Base-by-base conservation (phyloP, 2,888 invertebrate species). In the Leucophenga montana region DNA sequence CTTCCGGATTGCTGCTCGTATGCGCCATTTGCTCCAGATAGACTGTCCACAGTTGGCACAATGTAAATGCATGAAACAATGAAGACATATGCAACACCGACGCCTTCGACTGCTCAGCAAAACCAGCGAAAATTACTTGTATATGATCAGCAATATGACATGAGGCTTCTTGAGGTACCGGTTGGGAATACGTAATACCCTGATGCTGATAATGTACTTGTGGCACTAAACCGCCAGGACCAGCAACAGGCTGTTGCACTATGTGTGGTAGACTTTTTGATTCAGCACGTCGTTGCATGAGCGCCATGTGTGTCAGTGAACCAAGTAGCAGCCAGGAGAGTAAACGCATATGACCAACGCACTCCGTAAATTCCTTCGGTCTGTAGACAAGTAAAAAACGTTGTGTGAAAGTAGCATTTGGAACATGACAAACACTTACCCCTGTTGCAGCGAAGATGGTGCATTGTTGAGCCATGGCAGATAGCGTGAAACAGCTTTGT, bases 11-110 rank as follows among this genome's bases (percentile, higher is more conserved):
- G 76, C 92, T 94, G 77, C 90, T 90, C 85, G 92, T 91, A 56
- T 90, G 91, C 1, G 96, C 94, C 82, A 94, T 91, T 88, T 96
- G 95, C 89, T 99, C 99, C 87, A 99, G 92, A 90, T 99, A 99
- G 78, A 99, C 93, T 0, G 99, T 99, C 99, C 99, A 99, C 74
- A 99, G 90, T 92, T 99, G 99, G 86, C 99, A 99, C 64, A 99
- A 91, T 72, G 98, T 95, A 89, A 99, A 99, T 3, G 98, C 97
- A 89, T 98, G 97, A 89, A 97, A 98, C 66, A 99, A 90, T 0
- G 98, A 97, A 66, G 96, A 96, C 97, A 98, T 97, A 85, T 99
- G 97, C 68, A 95, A 91, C 5, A 96, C 95, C 0, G 96, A 96
- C 2, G 95, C 93, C 90, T 97, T 97, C 1, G 95, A 94, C 85